These are phyloP conservation scores for Anagyrus pseudococci DNA, from an alignment of 2,888 invertebrate genomes.

Conservation along the genomic window DNA sequence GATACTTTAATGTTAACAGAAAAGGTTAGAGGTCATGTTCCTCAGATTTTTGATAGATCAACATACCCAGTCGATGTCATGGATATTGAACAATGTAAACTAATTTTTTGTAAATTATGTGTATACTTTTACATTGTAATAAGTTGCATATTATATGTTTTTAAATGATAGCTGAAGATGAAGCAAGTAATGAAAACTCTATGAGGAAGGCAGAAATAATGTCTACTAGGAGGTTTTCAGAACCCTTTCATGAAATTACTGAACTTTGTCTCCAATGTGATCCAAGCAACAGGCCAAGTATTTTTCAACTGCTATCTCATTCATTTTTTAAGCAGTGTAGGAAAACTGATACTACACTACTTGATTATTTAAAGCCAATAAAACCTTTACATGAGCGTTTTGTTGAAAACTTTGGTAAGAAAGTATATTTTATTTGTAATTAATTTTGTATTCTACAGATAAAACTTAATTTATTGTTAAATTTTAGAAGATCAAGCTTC, in stretches of 20 bases:
- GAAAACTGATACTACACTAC: constrained; percentile 66
- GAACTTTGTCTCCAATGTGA: constrained; percentile 76
- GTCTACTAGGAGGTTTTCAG: constrained; percentile 70
- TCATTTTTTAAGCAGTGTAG: constrained; percentile 79
- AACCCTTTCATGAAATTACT: constrained; percentile 79
- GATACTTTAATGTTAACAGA: constrained; percentile 91
- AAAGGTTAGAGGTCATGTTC: constrained; percentile 81
- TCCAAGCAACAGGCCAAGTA: constrained; percentile 73
- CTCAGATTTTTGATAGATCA: constrained; percentile 76
- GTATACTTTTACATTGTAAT: neutral
- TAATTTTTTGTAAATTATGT: neutral
- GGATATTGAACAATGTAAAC: constrained; percentile 54
- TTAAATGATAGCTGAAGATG: constrained; percentile 36
- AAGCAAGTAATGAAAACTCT: constrained; percentile 39
- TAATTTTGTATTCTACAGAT: neutral
- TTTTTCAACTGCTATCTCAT: constrained; percentile 74
- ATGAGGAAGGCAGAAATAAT: constrained; percentile 37
- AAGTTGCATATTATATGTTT: constrained; percentile 4
- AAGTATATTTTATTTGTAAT: neutral
- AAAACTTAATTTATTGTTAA: constrained; percentile 16
- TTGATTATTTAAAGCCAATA: constrained; percentile 73
- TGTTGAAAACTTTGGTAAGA: constrained; percentile 65
- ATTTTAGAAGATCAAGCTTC: constrained; percentile 68
- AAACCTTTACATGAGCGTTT: constrained; percentile 70
- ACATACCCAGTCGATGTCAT: constrained; percentile 69